A percentile compares a stretch with the other conserved stretches of the same genome.
Conservation (phyloP, 2,797 vertebrate genomes). For the Cichlasoma orientale region DNA sequence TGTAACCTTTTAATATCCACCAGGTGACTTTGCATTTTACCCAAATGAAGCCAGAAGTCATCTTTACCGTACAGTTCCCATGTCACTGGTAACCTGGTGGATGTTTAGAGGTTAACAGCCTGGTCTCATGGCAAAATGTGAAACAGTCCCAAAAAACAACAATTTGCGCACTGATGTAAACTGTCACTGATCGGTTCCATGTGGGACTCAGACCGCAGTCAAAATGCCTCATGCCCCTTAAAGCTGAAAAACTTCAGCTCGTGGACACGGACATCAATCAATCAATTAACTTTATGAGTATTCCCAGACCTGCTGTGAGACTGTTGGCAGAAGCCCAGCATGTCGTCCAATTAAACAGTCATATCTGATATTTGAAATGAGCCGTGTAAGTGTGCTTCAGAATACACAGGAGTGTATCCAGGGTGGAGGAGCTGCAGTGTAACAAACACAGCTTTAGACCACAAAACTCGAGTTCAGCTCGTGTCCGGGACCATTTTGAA, state of each 20-base stretch:
- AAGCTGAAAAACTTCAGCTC: not conserved
- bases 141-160: not conserved
- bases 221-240: not conserved
- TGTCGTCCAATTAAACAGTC: not conserved
- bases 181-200: not conserved
- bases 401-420: not conserved
- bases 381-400: not conserved
- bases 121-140: not conserved
- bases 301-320: not conserved
- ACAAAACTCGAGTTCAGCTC: not conserved
- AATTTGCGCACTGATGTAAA: not conserved
- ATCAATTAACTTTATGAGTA: not conserved
- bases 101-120: not conserved
- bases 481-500: not conserved
- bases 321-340: not conserved
- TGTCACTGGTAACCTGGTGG: not conserved
- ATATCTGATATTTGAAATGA: not conserved
- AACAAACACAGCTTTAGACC: not conserved
- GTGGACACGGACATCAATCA: not conserved
- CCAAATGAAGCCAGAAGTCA: not conserved
- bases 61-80: not conserved
- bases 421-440: not conserved
- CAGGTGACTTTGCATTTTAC: not conserved
- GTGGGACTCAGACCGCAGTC: not conserved
- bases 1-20: not conserved